Evolutionary conservation across 2,113 vertebrate genomes (phyloP).

Genomic region (Nannospalax galili): DNA sequence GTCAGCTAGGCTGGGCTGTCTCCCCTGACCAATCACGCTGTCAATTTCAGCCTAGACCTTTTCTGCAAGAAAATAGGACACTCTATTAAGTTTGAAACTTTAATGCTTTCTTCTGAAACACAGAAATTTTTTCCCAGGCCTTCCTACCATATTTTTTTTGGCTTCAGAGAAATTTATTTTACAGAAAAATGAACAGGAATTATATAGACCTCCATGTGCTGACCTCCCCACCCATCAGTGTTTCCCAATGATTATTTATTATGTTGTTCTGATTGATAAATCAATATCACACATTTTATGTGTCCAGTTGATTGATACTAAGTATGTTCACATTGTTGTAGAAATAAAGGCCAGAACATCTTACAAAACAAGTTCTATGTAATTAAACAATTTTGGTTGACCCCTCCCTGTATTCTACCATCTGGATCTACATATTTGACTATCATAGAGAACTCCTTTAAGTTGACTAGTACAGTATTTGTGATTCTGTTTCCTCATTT

Average conservation of each 20-base stretch:
- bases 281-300: neutral
- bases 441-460: neutral
- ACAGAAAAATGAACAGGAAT: neutral
- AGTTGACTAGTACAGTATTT: neutral
- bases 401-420: neutral
- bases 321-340: neutral
- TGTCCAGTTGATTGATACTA: too few relatives aligned
- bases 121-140: neutral
- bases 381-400: neutral
- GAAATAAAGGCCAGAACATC: neutral
- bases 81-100: neutral
- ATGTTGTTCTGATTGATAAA: neutral
- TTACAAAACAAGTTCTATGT: neutral
- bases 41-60: conserved; percentile 77
- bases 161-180: neutral
- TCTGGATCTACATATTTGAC: neutral
- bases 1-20: neutral
- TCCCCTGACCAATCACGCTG: conserved; percentile 15
- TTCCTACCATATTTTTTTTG: neutral
- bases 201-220: too few relatives aligned
- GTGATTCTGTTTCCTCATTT: neutral
- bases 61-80: conserved; percentile 36
- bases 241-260: too few relatives aligned
- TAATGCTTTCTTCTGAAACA: neutral
- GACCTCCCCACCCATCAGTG: too few relatives aligned